Evolutionary conservation across 2,113 vertebrate genomes (phyloP), one percentile per base, ranked within the genome.

Genomic region (Neogobius melanostomus): DNA sequence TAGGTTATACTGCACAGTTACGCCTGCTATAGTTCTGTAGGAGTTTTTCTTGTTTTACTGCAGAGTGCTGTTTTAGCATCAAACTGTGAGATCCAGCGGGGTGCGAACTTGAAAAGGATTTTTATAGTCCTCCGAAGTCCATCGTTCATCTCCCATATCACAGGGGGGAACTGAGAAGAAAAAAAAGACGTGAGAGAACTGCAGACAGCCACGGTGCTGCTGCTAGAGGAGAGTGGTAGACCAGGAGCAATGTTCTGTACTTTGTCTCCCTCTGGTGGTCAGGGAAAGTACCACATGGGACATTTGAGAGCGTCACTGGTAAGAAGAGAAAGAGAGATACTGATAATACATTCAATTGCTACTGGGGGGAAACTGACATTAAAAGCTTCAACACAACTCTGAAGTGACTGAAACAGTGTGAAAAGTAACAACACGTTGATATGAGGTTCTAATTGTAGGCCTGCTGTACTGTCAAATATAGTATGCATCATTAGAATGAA

Each of bases 261-360:
- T 86, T 43, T 90, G 87, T 82, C 88, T 77, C 88, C 85, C 83
- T 82, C 90, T 21, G 76, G 87, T 89, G 90, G 87, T n/a, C 0
- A 7, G n/a, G 0, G 4, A 12, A 4, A 5, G 11, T 42, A 46
- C 15, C 8, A 0, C 2, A 16, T 8, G 47, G 8, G 9, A n/a
- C n/a, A n/a, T n/a, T n/a, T n/a, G n/a, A n/a, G n/a, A n/a, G n/a
- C n/a, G n/a, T n/a, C n/a, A n/a, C n/a, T n/a, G n/a, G n/a, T n/a
- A n/a, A n/a, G n/a, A n/a, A n/a, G n/a, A n/a, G n/a, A n/a, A n/a
- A n/a, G n/a, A n/a, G n/a, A n/a, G n/a, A n/a, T n/a, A n/a, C n/a
- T n/a, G n/a, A n/a, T n/a, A n/a, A n/a, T n/a, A n/a, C n/a, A n/a
- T n/a, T n/a, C n/a, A n/a, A n/a, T n/a, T n/a, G n/a, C n/a, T n/a